A percentile compares a stretch with the other conserved stretches of the same genome.
Evolutionary conservation across 2,113 vertebrate species (phyloP).

Genomic region (Malaclemys terrapin): DNA sequence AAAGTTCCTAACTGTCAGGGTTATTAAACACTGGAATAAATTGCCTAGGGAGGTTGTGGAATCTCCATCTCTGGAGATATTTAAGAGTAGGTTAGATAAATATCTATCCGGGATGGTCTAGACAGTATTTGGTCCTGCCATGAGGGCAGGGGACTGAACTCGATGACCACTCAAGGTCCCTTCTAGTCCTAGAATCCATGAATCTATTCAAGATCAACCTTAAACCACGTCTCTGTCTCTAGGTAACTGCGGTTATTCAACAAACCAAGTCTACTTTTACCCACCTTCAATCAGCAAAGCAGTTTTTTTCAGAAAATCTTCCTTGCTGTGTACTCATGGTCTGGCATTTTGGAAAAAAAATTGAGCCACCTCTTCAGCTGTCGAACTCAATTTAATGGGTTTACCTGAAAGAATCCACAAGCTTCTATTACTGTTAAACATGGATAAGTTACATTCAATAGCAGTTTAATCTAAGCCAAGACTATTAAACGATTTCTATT

Average conservation of each 20-base stretch:
- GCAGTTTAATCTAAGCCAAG: not conserved
- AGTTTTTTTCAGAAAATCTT: slow-evolving; percentile 81
- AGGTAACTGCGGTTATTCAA: not conserved
- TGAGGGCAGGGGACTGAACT: too few species aligned
- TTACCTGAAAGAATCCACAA: slow-evolving; percentile 67
- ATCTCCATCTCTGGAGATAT: too few species aligned
- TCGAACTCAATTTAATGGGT: slow-evolving; percentile 74
- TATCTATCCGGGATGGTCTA: too few species aligned
- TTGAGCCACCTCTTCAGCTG: slow-evolving; percentile 79
- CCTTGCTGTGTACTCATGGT: slow-evolving; percentile 86
- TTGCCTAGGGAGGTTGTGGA: too few species aligned
- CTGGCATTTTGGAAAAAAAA: slow-evolving; percentile 86
- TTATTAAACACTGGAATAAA: too few species aligned
- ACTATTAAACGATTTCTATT: not conserved
- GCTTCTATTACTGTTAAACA: not conserved
- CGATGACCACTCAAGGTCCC: too few species aligned
- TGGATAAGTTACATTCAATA: not conserved
- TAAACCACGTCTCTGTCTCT: not conserved
- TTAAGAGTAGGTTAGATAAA: too few species aligned
- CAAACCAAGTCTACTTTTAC: slow-evolving; percentile 45
- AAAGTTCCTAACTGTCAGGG: too few species aligned
- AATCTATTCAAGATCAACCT: not conserved
- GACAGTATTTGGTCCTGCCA: too few species aligned
- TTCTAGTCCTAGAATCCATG: not conserved
- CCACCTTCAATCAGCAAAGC: slow-evolving; percentile 84